phyloP scores from a whole-genome alignment of 2,888 invertebrate species.

The Lacanobia wlatinum region DNA sequence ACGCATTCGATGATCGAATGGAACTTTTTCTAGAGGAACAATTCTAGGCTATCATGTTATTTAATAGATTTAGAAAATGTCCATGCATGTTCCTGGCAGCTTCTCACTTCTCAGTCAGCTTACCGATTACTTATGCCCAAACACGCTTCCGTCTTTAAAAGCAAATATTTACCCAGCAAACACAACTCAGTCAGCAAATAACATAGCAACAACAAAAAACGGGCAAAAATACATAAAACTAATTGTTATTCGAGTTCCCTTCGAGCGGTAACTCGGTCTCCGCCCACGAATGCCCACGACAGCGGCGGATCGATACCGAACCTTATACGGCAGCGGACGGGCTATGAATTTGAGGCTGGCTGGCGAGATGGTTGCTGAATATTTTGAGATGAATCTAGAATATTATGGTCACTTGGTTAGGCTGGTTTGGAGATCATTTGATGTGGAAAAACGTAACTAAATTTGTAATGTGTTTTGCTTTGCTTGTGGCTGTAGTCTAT shows the following conservation, averaged over 20 bases:
- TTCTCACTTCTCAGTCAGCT: background rate
- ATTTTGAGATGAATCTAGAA: conserved; percentile 19
- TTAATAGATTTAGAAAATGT: too few relatives aligned
- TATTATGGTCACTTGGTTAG: conserved; percentile 3
- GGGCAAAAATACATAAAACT: conserved; percentile 21
- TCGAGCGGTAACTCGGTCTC: conserved; percentile 5
- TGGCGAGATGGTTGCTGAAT: conserved; percentile 15
- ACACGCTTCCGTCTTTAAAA: background rate
- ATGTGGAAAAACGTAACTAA: too few relatives aligned
- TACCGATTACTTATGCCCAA: background rate
- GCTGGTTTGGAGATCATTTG: background rate
- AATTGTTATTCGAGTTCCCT: conserved; percentile 39
- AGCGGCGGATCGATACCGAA: conserved; percentile 30
- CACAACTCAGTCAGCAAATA: conserved; percentile 1
- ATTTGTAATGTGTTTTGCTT: too few relatives aligned
- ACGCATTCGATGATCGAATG: too few relatives aligned
- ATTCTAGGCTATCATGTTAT: too few relatives aligned
- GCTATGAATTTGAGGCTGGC: background rate
- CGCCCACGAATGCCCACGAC: conserved; percentile 27
- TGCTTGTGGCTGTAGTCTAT: too few relatives aligned
- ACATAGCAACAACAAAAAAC: conserved; percentile 25
- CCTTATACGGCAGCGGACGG: conserved; percentile 37
- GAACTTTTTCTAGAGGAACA: too few relatives aligned
- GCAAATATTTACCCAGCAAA: background rate
- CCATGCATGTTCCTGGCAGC: background rate